These are phyloP conservation scores for Notarius quadriscutis DNA, from an alignment of 2,113 vertebrate genomes.

Conservation along the genomic window DNA sequence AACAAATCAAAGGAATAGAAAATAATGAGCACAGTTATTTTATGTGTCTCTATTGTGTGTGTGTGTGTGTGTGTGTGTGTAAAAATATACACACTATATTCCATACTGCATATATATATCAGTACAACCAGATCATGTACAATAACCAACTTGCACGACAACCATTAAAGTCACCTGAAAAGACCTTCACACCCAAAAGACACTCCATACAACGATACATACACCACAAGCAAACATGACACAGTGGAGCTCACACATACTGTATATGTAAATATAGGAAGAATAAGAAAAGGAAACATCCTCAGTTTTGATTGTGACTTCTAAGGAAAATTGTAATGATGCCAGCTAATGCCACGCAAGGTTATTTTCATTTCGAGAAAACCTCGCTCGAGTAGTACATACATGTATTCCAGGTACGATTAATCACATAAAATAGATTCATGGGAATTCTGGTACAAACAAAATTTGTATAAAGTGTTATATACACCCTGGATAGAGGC, in stretches of 20 bases:
- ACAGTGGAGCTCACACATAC: slow-evolving; percentile 18
- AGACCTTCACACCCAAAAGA: slow-evolving; percentile 38
- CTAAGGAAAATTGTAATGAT: not conserved
- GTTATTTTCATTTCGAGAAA: slow-evolving; percentile 1
- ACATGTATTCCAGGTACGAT: slow-evolving; percentile 53
- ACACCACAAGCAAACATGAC: slow-evolving; percentile 34
- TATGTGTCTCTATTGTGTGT: slow-evolving; percentile 36
- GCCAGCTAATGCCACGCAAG: slow-evolving; percentile 29
- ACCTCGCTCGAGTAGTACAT: not conserved
- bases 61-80: slow-evolving; percentile 17
- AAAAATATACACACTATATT: not conserved
- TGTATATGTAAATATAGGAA: not conserved
- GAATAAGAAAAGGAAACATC: not conserved
- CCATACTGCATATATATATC: slow-evolving; percentile 29
- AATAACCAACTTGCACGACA: slow-evolving; percentile 23
- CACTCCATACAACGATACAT: slow-evolving; percentile 28
- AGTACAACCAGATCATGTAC: slow-evolving; percentile 30
- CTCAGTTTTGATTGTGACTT: slow-evolving; percentile 18
- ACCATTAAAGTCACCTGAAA: slow-evolving; percentile 31
- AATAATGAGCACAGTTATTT: slow-evolving; percentile 38
- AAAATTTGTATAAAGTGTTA: slow-evolving; percentile 47
- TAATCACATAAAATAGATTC: slow-evolving; percentile 47
- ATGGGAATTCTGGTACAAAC: slow-evolving; percentile 60
- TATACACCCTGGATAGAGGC: slow-evolving; percentile 58
- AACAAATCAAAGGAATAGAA: slow-evolving; percentile 8